Evolutionary conservation across 2,113 vertebrate species (phyloP).

Genomic region (Sturnus vulgaris): DNA sequence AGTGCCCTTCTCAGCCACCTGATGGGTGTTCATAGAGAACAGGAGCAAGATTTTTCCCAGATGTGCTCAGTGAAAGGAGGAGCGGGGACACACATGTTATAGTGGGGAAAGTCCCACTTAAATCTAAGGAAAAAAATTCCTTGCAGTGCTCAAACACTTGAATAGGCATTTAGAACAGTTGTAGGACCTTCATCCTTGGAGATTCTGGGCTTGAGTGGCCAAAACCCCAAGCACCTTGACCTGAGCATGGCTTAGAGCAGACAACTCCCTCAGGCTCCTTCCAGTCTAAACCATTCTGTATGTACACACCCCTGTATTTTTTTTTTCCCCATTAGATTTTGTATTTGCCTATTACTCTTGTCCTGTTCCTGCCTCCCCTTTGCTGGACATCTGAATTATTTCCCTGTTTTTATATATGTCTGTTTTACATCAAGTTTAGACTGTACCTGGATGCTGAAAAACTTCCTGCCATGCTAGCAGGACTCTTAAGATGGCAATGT

Average conservation of each 20-base stretch:
- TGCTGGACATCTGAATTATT: not conserved
- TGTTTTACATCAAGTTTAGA: not conserved
- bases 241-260: not conserved
- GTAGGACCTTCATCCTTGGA: not conserved
- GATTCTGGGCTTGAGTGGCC: not conserved
- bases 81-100: not conserved
- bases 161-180: not conserved
- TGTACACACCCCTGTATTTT: not conserved
- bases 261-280: not conserved
- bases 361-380: not conserved
- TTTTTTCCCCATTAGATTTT: not conserved
- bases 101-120: not conserved
- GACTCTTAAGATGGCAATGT: not conserved
- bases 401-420: not conserved
- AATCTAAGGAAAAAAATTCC: not conserved
- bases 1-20: not conserved
- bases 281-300: not conserved
- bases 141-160: not conserved
- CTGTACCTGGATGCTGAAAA: not conserved
- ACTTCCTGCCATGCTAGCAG: not conserved
- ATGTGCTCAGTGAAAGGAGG: fast-evolving
- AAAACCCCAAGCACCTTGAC: not conserved
- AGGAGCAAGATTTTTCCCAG: not conserved
- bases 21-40: not conserved
- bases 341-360: not conserved